These are phyloP conservation scores for Chiridota heheva DNA, from an alignment of 35 echinoderm and acorn worm species.

Conservation along the genomic window DNA sequence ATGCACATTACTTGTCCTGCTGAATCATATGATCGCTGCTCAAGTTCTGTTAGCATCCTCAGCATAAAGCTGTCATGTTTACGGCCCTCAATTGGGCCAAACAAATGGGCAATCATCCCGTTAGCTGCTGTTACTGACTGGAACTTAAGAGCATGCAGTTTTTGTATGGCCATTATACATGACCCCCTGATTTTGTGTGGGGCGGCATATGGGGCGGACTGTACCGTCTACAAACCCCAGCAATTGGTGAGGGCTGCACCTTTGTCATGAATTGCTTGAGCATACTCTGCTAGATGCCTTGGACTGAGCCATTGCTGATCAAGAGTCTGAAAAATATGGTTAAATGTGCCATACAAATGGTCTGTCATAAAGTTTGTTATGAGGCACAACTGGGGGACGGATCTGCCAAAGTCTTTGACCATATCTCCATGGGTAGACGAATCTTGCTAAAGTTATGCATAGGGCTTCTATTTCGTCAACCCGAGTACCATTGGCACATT, in stretches of 20 bases:
- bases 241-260: constrained; percentile 34
- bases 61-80: no score
- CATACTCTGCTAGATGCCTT: neutral
- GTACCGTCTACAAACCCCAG: constrained; percentile 40
- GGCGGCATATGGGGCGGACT: constrained; percentile 20
- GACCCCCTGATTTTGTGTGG: neutral
- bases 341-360: constrained; percentile 1
- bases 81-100: no score
- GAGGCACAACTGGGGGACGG: constrained; percentile 22
- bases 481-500: constrained; percentile 26
- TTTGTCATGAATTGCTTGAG: neutral
- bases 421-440: constrained; percentile 37
- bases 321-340: neutral
- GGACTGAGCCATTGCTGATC: constrained; percentile 26
- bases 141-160: no score
- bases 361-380: neutral
- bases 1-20: no score
- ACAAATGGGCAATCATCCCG: no score
- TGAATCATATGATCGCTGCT: no score
- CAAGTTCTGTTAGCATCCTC: no score
- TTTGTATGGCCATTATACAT: constrained; percentile 30
- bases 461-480: constrained; percentile 52
- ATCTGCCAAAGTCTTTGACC: constrained; percentile 2
- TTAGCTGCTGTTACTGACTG: no score
- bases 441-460: constrained; percentile 37